A percentile compares a stretch with the other conserved stretches of the same genome.
These are phyloP conservation scores for Lates japonicus DNA, from an alignment of 2,797 vertebrate species.

Conservation along the genomic window DNA sequence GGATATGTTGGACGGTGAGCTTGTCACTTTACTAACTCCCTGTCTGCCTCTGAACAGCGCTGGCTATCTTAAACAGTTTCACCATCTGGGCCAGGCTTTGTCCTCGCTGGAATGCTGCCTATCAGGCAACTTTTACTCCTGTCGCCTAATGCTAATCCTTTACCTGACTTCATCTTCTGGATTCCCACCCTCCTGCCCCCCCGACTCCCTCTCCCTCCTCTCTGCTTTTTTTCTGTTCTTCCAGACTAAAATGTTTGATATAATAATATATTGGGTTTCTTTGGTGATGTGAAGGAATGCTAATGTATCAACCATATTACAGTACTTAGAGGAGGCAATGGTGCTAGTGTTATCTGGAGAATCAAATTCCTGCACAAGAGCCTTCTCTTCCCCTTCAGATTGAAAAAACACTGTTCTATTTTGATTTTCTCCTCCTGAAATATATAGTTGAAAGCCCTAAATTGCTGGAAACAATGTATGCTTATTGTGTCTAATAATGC, in stretches of 20 bases:
- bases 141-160: slow-evolving; percentile 60
- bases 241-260: slow-evolving; percentile 66
- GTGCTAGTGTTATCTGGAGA: slow-evolving; percentile 78
- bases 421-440: slow-evolving; percentile 64
- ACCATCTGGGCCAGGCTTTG: slow-evolving; percentile 58
- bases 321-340: slow-evolving; percentile 69
- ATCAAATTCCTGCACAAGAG: slow-evolving; percentile 72
- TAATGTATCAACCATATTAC: slow-evolving; percentile 83
- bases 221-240: slow-evolving; percentile 36
- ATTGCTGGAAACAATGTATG: slow-evolving; percentile 74
- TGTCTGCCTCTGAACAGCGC: slow-evolving; percentile 59
- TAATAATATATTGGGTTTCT: slow-evolving; percentile 81
- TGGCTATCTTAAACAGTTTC: slow-evolving; percentile 62
- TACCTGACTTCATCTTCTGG: slow-evolving; percentile 67
- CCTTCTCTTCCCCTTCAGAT: slow-evolving; percentile 49
- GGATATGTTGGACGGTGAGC: slow-evolving; percentile 82
- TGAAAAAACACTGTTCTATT: slow-evolving; percentile 51
- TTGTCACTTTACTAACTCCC: slow-evolving; percentile 79
- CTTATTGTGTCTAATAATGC: slow-evolving; percentile 72
- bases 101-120: slow-evolving; percentile 65
- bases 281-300: slow-evolving; percentile 77
- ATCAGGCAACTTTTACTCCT: slow-evolving; percentile 47
- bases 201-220: slow-evolving; percentile 14
- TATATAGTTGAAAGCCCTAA: slow-evolving; percentile 54
- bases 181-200: slow-evolving; percentile 3